Evolutionary conservation across 2,797 vertebrate species (phyloP).

Genomic region (Dicrostonyx torquatus): DNA sequence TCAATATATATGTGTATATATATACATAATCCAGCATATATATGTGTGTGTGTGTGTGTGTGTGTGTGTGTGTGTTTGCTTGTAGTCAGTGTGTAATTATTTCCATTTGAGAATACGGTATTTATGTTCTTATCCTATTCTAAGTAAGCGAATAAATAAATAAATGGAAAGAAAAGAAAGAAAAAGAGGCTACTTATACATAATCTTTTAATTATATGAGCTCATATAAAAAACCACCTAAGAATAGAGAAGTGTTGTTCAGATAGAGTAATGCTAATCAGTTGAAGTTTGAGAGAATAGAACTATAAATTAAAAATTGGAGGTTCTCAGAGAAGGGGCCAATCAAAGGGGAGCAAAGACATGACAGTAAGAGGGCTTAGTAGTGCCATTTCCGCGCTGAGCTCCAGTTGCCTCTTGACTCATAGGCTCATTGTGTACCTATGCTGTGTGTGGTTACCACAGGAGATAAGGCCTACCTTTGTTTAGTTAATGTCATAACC

Average conservation of each 20-base stretch:
- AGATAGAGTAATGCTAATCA: not conserved
- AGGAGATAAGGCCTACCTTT: not conserved
- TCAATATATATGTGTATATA: too few relatives aligned
- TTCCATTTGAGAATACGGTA: conserved; percentile 3
- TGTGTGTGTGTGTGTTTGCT: too few relatives aligned
- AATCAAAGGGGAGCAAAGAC: not conserved
- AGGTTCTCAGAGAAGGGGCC: not conserved
- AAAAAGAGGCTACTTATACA: not conserved
- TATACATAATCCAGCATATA: too few relatives aligned
- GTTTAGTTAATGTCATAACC: not conserved
- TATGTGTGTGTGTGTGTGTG: too few relatives aligned
- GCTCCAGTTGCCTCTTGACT: not conserved
- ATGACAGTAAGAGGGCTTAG: not conserved
- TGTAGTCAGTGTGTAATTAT: not conserved
- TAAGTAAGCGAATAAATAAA: not conserved
- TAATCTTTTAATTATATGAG: not conserved
- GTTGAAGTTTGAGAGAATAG: not conserved
- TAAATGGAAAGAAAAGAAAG: not conserved
- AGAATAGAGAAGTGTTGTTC: not conserved
- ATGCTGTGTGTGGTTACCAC: not conserved
- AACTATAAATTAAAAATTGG: not conserved
- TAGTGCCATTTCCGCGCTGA: not conserved
- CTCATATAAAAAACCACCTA: not conserved
- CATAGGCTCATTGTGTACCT: not conserved
- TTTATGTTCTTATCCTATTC: not conserved